Base-by-base conservation (phyloP, 1,140 invertebrate genomes). In the Drosophila lacertosa region DNA sequence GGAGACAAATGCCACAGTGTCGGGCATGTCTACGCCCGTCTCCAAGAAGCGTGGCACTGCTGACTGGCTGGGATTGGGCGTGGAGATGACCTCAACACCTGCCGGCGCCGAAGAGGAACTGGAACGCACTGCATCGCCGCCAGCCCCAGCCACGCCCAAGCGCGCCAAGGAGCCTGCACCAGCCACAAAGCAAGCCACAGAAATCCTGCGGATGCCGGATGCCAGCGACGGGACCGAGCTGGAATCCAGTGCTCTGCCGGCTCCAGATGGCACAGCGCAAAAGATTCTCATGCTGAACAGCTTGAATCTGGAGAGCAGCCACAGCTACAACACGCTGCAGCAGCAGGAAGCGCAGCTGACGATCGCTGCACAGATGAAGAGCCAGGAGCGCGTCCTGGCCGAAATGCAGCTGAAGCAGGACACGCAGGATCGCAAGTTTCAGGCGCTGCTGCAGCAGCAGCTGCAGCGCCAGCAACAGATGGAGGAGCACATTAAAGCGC, bases 331-430 rank as follows among this genome's bases (percentile, higher is more conserved):
- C 4, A 89, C 91, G 0, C 48, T 93, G 24, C 92, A 93, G 58
- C 92, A 93, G 60, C 92, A 93, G 69, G 92, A 93, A 76, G 89
- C 92, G 0, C 92, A 93, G 58, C 44, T 93, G 13, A 63, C 92
- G 6, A 91, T 93, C 40, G 92, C 92, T 4, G 65, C 92, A 0
- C 92, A 93, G 73, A 86, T 93, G 81, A 93, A 93, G 67, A 92
- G 89, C 60, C 92, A 93, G 59, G 92, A 93, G 72, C 89, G 91
- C 6, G 91, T 82, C 2, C 66, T 93, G 22, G 45, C 89, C 3
- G 92, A 93, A 40, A 92, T 93, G 81, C 92, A 93, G 70, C 79
- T 70, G 2, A 92, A 91, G 33, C 92, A 93, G 72, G 90, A 92
- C 37, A 75, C 84, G 35, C 92, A 93, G 65, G 92, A 93, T 60